Base-by-base conservation (phyloP, 2,888 invertebrate species). In the Odontothrips loti region DNA sequence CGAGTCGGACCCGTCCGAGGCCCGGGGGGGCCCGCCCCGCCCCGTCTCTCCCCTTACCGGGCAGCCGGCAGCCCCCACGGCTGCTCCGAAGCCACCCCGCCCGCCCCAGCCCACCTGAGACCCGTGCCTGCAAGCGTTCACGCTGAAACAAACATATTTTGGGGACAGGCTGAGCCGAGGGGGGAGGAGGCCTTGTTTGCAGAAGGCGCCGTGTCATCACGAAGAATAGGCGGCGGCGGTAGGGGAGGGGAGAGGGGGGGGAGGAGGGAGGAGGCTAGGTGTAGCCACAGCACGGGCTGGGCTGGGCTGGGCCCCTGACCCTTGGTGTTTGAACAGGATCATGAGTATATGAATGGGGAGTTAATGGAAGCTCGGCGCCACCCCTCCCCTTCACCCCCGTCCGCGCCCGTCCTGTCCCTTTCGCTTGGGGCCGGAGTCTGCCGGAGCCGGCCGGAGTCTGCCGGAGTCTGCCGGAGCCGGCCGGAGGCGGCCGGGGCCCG, bases 261-360 rank as follows among this genome's bases (percentile, higher is more conserved):
- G 63, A 9, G 63, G 63, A 17, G n/a, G n/a, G n/a, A 20, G 63
- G 63, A 6, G 68, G 68, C 68, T 68, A 23, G 68, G 58, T 43
- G 34, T 43, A 43, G 34, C 34, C 34, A 43, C 34, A 43, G 34
- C 20, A 17, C 58, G 58, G 51, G 51, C n/a, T n/a, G 63, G 68
- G 68, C 8, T 23, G 23, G 23, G 68, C 51, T 3, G 51, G 51
- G 15, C 20, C 58, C 68, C 68, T 68, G 68, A 68, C 68, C 68
- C 68, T 23, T 23, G 68, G 23, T 68, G 68, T 68, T 68, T 68
- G 68, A 68, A 23, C 68, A 68, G 68, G 68, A 68, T 68, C 68
- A 68, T 68, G 68, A 68, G 68, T 68, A 68, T 68, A 68, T 68
- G 68, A 68, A 68, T 68, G 68, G 68, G 68, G 68, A 68, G 68